Evolutionary conservation across 2,888 invertebrate genomes (phyloP).

Genomic region (Clivina fossor): DNA sequence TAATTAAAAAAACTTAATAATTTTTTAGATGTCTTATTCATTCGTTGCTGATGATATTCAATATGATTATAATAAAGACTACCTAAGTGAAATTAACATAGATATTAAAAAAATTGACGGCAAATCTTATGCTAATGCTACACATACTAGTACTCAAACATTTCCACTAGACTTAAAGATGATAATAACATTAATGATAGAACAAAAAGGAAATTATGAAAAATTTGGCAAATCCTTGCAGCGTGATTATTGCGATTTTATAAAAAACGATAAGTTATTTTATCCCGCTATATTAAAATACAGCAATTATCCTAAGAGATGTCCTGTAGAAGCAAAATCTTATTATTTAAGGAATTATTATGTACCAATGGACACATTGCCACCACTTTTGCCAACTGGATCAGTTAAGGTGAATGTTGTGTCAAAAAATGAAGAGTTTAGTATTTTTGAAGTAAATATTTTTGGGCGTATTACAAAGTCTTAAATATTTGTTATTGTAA

Average conservation of each 20-base stretch:
- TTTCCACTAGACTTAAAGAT: not conserved
- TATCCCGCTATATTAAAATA: conserved; percentile 17
- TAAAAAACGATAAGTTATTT: conserved; percentile 10
- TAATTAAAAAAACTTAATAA: no score
- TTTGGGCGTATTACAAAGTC: not conserved
- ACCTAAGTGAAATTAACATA: not conserved
- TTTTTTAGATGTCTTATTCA: not conserved
- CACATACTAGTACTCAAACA: not conserved
- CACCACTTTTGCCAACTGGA: conserved; percentile 12
- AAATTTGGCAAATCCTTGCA: not conserved
- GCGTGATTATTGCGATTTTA: not conserved
- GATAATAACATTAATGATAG: not conserved
- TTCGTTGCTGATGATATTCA: not conserved
- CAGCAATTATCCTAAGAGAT: conserved; percentile 8
- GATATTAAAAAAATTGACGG: not conserved
- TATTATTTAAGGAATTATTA: conserved; percentile 12
- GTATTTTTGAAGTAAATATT: no score
- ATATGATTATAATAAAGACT: not conserved
- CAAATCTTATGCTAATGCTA: not conserved
- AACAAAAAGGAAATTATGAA: not conserved
- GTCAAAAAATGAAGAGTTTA: not conserved
- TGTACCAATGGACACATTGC: conserved; percentile 12
- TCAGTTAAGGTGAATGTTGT: not conserved
- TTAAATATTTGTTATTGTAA: not conserved
- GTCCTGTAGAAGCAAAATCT: conserved; percentile 2